Conservation (phyloP, 2,888 invertebrate genomes). For the Willowsia nigromaculata region DNA sequence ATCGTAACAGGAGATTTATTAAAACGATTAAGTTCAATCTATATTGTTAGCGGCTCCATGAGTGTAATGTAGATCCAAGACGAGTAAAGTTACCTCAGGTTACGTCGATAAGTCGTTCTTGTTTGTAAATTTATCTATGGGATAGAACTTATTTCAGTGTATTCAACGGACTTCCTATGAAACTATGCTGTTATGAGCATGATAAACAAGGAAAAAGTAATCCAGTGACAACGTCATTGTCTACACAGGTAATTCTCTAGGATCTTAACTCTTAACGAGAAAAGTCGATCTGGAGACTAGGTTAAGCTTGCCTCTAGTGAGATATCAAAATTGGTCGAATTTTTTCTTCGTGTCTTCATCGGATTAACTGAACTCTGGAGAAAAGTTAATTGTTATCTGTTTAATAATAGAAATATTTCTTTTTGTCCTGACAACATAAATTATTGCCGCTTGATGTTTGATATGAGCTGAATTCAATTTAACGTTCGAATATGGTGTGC, state of each 20-base stretch:
- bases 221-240: slow-evolving; percentile 22
- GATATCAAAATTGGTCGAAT: slow-evolving; percentile 55
- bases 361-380: slow-evolving; percentile 23
- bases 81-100: slow-evolving; percentile 55
- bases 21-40: slow-evolving; percentile 71
- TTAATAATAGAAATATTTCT: slow-evolving; percentile 3
- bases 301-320: slow-evolving; percentile 64
- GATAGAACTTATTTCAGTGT: background rate
- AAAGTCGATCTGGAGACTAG: slow-evolving; percentile 37
- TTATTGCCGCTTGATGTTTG: background rate
- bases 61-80: slow-evolving; percentile 31
- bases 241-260: background rate
- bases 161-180: background rate
- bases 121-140: background rate
- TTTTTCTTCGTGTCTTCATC: background rate
- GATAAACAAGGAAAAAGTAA: background rate
- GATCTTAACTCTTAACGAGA: slow-evolving; percentile 16
- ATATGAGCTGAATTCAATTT: background rate
- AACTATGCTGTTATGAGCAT: background rate
- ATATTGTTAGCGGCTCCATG: slow-evolving; percentile 58
- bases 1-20: slow-evolving; percentile 72
- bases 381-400: slow-evolving; percentile 32
- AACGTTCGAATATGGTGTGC: too few relatives aligned
- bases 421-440: background rate
- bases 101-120: slow-evolving; percentile 32